Conservation (phyloP, 2,113 vertebrate genomes). For the Castor canadensis region DNA sequence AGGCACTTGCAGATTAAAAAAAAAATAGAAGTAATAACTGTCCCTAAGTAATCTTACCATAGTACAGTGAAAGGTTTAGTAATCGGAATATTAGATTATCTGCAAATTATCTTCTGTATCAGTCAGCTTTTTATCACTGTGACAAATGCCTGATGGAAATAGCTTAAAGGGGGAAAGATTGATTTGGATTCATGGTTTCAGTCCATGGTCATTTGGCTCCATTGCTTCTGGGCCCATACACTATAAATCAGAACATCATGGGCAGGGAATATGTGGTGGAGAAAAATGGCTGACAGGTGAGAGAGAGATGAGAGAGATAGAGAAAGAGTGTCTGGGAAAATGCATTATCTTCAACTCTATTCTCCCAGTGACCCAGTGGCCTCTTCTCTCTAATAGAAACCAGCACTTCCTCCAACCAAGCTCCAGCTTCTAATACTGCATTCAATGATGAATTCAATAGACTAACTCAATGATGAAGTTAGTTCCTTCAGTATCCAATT, state of each 20-base stretch:
- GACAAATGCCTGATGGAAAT: background rate
- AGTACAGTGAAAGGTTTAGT: background rate
- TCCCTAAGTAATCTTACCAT: background rate
- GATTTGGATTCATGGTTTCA: background rate
- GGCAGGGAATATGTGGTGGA: background rate
- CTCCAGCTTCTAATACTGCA: background rate
- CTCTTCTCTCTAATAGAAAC: too few species aligned
- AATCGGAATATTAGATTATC: background rate
- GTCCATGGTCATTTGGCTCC: background rate
- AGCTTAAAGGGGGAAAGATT: background rate
- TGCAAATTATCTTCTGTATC: background rate
- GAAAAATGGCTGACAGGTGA: background rate
- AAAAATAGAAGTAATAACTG: background rate
- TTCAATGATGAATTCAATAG: background rate
- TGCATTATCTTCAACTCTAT: too few species aligned
- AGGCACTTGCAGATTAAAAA: background rate
- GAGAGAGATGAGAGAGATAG: background rate
- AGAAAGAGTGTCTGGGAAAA: background rate
- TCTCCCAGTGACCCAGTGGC: too few species aligned
- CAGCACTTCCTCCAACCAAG: background rate
- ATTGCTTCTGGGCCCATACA: background rate
- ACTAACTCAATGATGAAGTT: background rate
- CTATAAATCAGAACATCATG: background rate
- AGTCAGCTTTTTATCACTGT: background rate
- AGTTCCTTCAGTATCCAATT: background rate